Evolutionary conservation across 2,888 invertebrate species (phyloP), one percentile per base, ranked within the genome.

Genomic region (Stratiomys singularior): DNA sequence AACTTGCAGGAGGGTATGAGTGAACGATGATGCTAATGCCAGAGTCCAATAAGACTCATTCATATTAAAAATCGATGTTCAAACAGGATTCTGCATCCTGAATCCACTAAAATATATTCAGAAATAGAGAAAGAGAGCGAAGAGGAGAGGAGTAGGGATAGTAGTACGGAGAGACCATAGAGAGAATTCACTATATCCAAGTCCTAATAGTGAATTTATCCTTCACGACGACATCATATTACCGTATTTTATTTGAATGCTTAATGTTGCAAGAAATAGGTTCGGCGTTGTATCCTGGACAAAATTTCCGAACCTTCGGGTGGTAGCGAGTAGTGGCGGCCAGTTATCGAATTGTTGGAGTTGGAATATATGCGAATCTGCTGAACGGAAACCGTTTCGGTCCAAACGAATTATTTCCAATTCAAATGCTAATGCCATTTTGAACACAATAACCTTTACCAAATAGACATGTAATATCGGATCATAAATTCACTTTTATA

Each of bases 261-360:
- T 76, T 76, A 76, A 76, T 76, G 76, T 76, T 76, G 76, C 76
- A 76, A 76, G 76, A 76, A 76, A 76, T 76, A 63, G 23, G 63
- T 60, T 21, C 76, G 27, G 18, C 3, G 28, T 15, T 30, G 30
- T 28, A n/a, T 23, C n/a, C 30, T 64, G 64, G 7, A 64, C 28
- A 15, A 18, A 30, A 64, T 27, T 23, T 28, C 27, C 13, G 46
- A 9, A 23, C 11, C 23, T 9, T 5, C 2, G 23, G 21, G 9
- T 23, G 58, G n/a, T 9, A n/a, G 60, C 11, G 60, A 11, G 60
- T 25, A 23, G 11, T 25, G 52, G 72, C 28, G 30, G 30, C 58
- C 30, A 30, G 30, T 30, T 30, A 25, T 25, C 13, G 47, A 7
- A 13, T 37, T 4, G 46, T 44, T 15, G 18, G n/a, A n/a, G 25